phyloP scores from a whole-genome alignment of 2,888 invertebrate genomes.

The Clistopyga incitator region DNA sequence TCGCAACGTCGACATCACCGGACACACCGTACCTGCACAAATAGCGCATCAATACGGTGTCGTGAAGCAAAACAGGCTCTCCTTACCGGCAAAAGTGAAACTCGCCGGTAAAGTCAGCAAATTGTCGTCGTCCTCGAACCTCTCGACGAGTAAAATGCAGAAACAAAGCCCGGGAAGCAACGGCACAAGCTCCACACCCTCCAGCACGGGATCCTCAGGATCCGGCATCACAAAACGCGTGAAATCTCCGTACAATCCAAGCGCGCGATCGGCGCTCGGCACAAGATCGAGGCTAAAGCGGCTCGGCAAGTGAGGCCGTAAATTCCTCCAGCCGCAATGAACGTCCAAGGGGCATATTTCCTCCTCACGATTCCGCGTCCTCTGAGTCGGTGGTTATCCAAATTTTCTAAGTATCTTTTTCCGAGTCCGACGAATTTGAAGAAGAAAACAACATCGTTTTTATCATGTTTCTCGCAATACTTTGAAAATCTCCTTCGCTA shows the following conservation, averaged over 20 bases:
- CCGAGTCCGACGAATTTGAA: background rate
- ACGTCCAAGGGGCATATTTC: background rate
- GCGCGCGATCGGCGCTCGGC: constrained; percentile 77
- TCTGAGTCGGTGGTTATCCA: background rate
- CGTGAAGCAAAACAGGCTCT: constrained; percentile 78
- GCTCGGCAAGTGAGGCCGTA: constrained; percentile 77
- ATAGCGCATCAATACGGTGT: constrained; percentile 80
- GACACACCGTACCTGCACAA: constrained; percentile 80
- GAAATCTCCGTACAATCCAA: constrained; percentile 80
- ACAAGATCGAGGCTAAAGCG: constrained; percentile 82
- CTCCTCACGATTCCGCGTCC: background rate
- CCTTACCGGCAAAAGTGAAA: constrained; percentile 78
- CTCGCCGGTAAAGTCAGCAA: constrained; percentile 54
- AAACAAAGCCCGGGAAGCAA: constrained; percentile 56
- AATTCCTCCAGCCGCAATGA: background rate
- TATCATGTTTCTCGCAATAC: background rate
- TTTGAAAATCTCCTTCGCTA: background rate
- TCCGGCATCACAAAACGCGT: constrained; percentile 79
- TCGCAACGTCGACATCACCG: constrained; percentile 82
- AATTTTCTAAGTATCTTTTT: background rate
- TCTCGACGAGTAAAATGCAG: constrained; percentile 62
- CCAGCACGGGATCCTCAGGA: constrained; percentile 49
- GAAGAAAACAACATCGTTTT: background rate
- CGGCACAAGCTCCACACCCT: constrained; percentile 26
- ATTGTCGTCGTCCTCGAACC: constrained; percentile 59